phyloP scores from a whole-genome alignment of 1,140 invertebrate species.

The Caerostris darwini region DNA sequence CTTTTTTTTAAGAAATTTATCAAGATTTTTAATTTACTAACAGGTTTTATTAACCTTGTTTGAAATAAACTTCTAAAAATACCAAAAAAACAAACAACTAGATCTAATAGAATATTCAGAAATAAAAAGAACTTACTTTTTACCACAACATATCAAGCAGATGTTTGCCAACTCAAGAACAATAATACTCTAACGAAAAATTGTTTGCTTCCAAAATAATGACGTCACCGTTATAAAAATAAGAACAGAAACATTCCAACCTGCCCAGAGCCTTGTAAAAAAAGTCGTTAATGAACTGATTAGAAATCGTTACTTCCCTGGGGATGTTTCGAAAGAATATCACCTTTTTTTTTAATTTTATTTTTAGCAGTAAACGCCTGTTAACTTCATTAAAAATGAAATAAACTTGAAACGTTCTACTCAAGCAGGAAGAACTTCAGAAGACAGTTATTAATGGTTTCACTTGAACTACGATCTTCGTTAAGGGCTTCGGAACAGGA shows the following conservation, averaged over 20 bases:
- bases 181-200: background rate
- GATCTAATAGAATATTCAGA: too few relatives aligned
- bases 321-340: background rate
- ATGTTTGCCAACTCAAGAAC: background rate
- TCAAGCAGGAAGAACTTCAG: background rate
- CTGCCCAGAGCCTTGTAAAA: constrained; percentile 30
- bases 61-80: too few relatives aligned
- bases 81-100: too few relatives aligned
- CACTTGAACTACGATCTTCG: background rate
- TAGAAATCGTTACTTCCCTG: background rate
- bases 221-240: constrained; percentile 1
- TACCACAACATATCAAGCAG: background rate
- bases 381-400: constrained; percentile 17
- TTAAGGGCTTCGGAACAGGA: background rate
- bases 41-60: too few relatives aligned
- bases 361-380: background rate
- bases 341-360: background rate
- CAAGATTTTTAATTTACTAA: too few relatives aligned
- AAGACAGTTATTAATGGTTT: constrained; percentile 32
- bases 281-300: constrained; percentile 51
- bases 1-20: too few relatives aligned
- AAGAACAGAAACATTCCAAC: background rate
- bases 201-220: background rate
- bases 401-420: background rate
- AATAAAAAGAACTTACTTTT: too few relatives aligned